Conservation (phyloP, 2,797 vertebrate genomes). For the Cuculus canorus region DNA sequence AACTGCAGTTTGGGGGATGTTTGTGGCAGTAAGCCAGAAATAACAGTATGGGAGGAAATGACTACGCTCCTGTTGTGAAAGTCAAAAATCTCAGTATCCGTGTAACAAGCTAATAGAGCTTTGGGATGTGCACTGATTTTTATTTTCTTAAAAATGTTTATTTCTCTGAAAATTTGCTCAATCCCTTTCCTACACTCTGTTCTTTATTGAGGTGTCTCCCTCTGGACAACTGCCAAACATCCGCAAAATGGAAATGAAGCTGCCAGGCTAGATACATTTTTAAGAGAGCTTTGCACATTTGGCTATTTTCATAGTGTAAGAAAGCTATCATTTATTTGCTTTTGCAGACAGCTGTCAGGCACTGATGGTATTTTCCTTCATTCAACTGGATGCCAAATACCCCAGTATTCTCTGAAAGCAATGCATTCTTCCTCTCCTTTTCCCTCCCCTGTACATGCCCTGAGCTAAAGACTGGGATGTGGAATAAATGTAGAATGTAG, state of each 20-base stretch:
- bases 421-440: conserved; percentile 23
- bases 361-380: conserved; percentile 54
- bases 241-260: conserved; percentile 65
- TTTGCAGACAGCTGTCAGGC: conserved; percentile 62
- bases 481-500: conserved; percentile 59
- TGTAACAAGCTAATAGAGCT: conserved; percentile 54
- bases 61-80: conserved; percentile 41
- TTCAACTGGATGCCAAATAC: conserved; percentile 56
- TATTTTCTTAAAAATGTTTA: conserved; percentile 60
- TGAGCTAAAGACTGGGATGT: conserved; percentile 56
- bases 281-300: conserved; percentile 67
- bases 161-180: conserved; percentile 61
- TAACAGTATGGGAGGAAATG: conserved; percentile 35
- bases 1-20: conserved; percentile 5
- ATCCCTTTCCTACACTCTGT: conserved; percentile 57
- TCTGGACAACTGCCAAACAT: conserved; percentile 60
- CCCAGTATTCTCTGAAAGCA: conserved; percentile 49
- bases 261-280: conserved; percentile 62
- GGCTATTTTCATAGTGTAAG: conserved; percentile 57
- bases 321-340: conserved; percentile 65
- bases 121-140: conserved; percentile 49
- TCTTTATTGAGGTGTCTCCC: conserved; percentile 50
- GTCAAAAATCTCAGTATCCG: conserved; percentile 30
- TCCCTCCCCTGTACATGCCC: neutral
- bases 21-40: conserved; percentile 31